Evolutionary conservation across 2,797 vertebrate species (phyloP).

Genomic region (Phrynocephalus vlangalii): DNA sequence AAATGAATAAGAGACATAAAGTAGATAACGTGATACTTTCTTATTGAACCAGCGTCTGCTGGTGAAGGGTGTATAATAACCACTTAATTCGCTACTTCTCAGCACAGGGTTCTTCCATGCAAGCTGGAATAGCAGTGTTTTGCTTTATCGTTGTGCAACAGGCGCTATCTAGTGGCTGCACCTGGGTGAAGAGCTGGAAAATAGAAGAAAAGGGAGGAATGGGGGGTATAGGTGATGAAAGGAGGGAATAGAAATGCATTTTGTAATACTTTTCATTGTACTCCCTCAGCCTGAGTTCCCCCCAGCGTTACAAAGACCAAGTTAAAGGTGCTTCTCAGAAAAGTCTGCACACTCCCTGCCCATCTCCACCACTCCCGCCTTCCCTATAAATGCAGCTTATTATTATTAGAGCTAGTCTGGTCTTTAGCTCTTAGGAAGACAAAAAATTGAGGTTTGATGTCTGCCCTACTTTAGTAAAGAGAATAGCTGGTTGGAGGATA

Average conservation of each 20-base stretch:
- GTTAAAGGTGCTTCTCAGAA: slow-evolving; percentile 6
- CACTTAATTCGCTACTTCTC: slow-evolving; percentile 68
- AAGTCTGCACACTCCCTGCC: background rate
- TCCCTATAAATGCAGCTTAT: background rate
- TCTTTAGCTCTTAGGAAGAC: slow-evolving; percentile 23
- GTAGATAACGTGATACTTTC: slow-evolving; percentile 37
- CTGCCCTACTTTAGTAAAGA: slow-evolving; percentile 42
- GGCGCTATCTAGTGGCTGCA: slow-evolving; percentile 74
- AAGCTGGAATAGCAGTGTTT: background rate
- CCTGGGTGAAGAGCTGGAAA: slow-evolving; percentile 28
- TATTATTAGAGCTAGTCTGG: background rate
- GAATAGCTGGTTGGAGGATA: slow-evolving; percentile 30
- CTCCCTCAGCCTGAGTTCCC: slow-evolving; percentile 22
- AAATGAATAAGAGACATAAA: slow-evolving; percentile 69
- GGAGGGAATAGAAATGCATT: background rate
- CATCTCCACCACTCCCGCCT: background rate
- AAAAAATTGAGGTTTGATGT: slow-evolving; percentile 18
- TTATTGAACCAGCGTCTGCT: slow-evolving; percentile 31
- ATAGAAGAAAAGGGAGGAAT: background rate
- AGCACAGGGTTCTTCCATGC: slow-evolving; percentile 40
- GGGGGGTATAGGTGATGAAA: background rate
- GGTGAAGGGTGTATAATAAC: slow-evolving; percentile 70
- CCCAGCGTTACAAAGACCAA: background rate
- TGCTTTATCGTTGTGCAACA: slow-evolving; percentile 36
- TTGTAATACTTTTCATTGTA: background rate